Evolutionary conservation across 2,113 vertebrate species (phyloP).

Genomic region (Melozone crissalis): DNA sequence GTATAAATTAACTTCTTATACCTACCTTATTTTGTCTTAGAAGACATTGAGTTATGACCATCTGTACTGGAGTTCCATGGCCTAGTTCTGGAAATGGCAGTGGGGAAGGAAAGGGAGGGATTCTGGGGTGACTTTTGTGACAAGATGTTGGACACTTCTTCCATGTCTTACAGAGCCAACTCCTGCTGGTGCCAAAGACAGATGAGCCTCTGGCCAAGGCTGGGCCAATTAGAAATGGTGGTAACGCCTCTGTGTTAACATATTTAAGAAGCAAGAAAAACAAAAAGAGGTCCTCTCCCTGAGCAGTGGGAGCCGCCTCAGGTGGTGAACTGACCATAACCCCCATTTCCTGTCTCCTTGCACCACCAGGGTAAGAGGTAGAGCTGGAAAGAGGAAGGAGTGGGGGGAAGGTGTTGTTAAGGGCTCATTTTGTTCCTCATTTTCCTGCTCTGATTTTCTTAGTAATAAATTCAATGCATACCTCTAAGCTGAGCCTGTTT

Average conservation of each 20-base stretch:
- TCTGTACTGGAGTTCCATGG: not conserved
- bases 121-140: not conserved
- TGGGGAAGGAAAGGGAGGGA: not conserved
- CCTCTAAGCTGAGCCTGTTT: not conserved
- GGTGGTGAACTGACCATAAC: no score
- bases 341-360: no score
- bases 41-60: not conserved
- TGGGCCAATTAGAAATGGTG: not conserved
- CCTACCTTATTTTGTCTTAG: not conserved
- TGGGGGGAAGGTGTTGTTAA: no score
- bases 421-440: no score
- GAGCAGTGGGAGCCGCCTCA: no score
- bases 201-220: not conserved
- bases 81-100: not conserved
- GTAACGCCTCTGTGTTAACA: rapidly evolving
- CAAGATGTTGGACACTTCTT: not conserved
- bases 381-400: no score
- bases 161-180: not conserved
- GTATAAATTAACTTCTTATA: not conserved
- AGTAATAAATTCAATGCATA: not conserved
- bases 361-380: no score
- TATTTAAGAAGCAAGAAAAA: not conserved
- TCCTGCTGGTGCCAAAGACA: not conserved
- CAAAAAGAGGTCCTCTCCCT: not conserved
- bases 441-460: no score